Conservation (phyloP, 2,888 invertebrate species). For the Timema cristinae region DNA sequence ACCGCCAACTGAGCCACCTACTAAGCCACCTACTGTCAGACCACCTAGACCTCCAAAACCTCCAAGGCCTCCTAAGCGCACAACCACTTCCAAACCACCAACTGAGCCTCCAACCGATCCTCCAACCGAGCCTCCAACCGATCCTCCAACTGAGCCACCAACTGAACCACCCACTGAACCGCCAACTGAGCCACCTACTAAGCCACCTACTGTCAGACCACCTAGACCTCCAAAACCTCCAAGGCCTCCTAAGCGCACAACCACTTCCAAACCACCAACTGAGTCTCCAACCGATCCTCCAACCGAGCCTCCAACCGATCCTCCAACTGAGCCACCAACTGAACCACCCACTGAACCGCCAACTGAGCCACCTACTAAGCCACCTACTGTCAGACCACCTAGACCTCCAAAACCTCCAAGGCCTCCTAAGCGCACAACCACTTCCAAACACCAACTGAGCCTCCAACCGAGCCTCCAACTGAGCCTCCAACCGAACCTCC, state of each 20-base stretch:
- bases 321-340: not conserved
- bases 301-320: not conserved
- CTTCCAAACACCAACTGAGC: too few relatives aligned
- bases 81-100: too few relatives aligned
- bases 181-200: too few relatives aligned
- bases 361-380: slow-evolving; percentile 5
- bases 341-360: slow-evolving; percentile 11
- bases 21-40: not conserved
- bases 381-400: not conserved
- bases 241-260: too few relatives aligned
- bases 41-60: not conserved
- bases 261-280: too few relatives aligned
- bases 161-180: too few relatives aligned
- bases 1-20: not conserved
- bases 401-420: not conserved
- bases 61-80: too few relatives aligned
- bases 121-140: too few relatives aligned
- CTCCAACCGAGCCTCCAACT: not conserved
- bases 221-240: too few relatives aligned
- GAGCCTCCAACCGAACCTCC: slow-evolving; percentile 2
- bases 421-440: not conserved
- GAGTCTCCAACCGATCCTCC: not conserved
- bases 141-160: too few relatives aligned
- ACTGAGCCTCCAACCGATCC: too few relatives aligned
- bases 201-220: too few relatives aligned